These are phyloP conservation scores for Apamea monoglypha DNA, from an alignment of 2,888 invertebrate genomes.

Conservation along the genomic window DNA sequence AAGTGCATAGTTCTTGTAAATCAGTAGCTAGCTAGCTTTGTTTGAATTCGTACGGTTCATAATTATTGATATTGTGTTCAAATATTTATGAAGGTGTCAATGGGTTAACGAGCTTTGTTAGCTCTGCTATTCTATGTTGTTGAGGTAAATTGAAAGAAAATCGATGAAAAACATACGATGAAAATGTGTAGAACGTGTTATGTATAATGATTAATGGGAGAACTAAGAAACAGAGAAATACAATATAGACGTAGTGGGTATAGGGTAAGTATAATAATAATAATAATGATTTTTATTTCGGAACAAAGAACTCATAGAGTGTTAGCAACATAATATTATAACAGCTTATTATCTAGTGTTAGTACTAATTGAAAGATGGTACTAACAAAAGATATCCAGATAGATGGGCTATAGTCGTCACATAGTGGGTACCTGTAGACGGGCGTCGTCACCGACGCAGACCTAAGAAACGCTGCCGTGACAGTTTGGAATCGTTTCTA, in stretches of 20 bases:
- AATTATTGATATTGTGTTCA: slow-evolving; percentile 45
- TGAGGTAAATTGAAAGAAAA: neutral
- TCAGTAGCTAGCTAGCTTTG: slow-evolving; percentile 51
- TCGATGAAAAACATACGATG: neutral
- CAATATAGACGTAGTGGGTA: neutral
- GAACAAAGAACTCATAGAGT: no score
- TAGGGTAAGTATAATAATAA: neutral
- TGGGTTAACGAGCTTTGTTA: slow-evolving; percentile 7
- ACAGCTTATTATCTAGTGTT: no score
- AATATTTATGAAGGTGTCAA: slow-evolving; percentile 37
- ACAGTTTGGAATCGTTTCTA: no score
- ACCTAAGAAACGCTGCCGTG: no score
- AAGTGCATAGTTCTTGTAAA: slow-evolving; percentile 67
- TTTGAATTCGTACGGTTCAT: slow-evolving; percentile 41
- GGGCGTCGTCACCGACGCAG: no score
- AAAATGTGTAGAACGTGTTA: neutral
- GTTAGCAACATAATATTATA: no score
- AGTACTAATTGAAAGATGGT: no score
- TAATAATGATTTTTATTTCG: neutral
- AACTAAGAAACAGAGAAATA: neutral
- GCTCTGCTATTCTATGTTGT: slow-evolving; percentile 6
- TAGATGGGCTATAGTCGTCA: no score
- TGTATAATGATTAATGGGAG: neutral
- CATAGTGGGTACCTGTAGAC: no score
- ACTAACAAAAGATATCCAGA: no score